Base-by-base conservation (phyloP, 2,888 invertebrate genomes). In the Apodemia hepburni region DNA sequence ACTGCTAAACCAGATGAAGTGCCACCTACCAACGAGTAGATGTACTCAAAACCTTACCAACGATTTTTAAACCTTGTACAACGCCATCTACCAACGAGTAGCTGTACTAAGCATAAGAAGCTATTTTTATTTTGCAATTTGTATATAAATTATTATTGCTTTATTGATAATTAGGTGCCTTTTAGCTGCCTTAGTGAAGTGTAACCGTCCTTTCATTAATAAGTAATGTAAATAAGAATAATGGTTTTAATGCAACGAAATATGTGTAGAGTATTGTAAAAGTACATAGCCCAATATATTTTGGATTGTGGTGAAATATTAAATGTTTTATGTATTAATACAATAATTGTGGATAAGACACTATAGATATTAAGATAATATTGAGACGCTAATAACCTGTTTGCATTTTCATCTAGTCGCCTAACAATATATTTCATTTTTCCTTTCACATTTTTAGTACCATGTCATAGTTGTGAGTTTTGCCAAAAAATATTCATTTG, bases 201-300 rank as follows among this genome's bases (percentile, higher is more conserved):
- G 72, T 77, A 79, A 86, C 90, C 89, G 88, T 89, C 90, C 89
- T 82, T 69, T 75, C 77, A 82, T 86, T 84, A 82, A 66, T 71
- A 69, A 64, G 70, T 65, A 61, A 61, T 75, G 71, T 75, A 73
- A 69, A 67, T 73, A 68, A 73, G 73, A 70, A 70, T 69, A 79
- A 82, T 85, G 84, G 85, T 85, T 87, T 70, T 75, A 68, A 73
- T 76, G 72, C 87, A 87, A 85, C 85, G 85, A 87, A 82, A 76
- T 73, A 73, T 75, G 72, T 75, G 77, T 84, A 84, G 85, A 87
- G 85, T 70, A 15, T 38, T 38, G 42, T 67, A 49, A 61, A 68
- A 70, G 69, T 70, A 71, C 73, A 69, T 64, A 61, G 57, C 60
- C 42, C 45, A 45, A 47, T 64, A 57, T 54, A 51, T 59, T 66